Conservation (phyloP, 1,140 invertebrate species). For the Drosophila santomea region DNA sequence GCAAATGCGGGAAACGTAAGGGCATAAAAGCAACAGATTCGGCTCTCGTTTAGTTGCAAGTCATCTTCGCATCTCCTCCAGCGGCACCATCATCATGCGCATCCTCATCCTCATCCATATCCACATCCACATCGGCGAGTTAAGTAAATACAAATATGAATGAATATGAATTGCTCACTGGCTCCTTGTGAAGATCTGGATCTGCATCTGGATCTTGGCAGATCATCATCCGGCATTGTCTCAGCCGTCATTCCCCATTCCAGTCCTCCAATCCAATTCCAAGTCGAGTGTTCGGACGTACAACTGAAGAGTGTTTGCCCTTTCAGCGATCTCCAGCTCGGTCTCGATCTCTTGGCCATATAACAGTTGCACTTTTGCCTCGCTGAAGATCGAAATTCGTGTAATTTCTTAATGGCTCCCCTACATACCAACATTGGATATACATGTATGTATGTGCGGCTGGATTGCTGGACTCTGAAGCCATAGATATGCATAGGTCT, state of each 20-base stretch:
- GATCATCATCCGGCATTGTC: constrained; percentile 72
- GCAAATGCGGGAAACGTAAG: constrained; percentile 19
- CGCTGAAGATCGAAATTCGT: constrained; percentile 50
- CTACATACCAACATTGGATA: not conserved
- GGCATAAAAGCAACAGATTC: constrained; percentile 40
- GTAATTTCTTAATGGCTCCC: constrained; percentile 58
- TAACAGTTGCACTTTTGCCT: constrained; percentile 51
- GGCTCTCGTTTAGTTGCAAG: constrained; percentile 70
- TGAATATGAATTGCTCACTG: constrained; percentile 76
- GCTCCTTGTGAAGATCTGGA: constrained; percentile 48
- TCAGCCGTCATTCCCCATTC: constrained; percentile 38
- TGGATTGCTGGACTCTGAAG: constrained; percentile 31
- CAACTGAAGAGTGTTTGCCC: constrained; percentile 63
- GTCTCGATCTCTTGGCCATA: constrained; percentile 46
- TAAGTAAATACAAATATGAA: constrained; percentile 83
- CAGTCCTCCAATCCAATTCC: constrained; percentile 5
- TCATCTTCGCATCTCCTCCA: constrained; percentile 70
- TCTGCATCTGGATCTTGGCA: constrained; percentile 71
- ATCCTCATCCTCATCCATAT: constrained; percentile 67
- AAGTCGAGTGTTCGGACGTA: constrained; percentile 47
- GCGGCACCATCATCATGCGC: constrained; percentile 5
- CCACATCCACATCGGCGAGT: constrained; percentile 68
- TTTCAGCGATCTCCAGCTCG: constrained; percentile 47
- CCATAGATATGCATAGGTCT: constrained; percentile 49
- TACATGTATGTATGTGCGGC: not conserved